phyloP scores from a whole-genome alignment of 2,888 invertebrate species.

The Meliscaeva auricollis region DNA sequence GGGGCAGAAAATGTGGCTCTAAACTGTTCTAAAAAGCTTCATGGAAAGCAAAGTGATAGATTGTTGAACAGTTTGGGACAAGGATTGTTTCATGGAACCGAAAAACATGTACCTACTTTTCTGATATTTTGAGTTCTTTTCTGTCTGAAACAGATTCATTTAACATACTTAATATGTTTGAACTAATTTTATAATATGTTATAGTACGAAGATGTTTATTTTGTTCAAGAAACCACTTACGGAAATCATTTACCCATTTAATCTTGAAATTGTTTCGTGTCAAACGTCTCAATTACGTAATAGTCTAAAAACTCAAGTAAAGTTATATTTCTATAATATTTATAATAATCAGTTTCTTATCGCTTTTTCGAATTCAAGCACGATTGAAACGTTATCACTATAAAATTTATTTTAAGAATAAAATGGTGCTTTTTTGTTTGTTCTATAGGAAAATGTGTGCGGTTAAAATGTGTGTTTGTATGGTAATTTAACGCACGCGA shows the following conservation, averaged over 20 bases:
- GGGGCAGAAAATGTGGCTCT: no score
- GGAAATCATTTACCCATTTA: neutral
- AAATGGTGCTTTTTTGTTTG: neutral
- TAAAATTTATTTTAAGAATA: slow-evolving; percentile 48
- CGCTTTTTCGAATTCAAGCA: neutral
- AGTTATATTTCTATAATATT: neutral
- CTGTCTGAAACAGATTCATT: no score
- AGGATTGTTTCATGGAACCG: no score
- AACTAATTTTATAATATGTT: no score
- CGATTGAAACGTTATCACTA: neutral
- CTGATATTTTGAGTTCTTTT: no score
- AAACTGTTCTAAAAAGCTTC: no score
- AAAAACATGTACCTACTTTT: no score
- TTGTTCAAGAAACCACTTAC: neutral
- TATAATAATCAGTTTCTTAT: neutral
- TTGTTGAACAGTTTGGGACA: no score
- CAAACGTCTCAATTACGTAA: neutral
- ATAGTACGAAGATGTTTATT: no score
- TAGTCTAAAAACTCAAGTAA: neutral
- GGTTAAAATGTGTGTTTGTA: neutral
- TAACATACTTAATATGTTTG: no score
- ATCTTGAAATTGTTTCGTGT: neutral
- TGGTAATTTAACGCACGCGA: neutral
- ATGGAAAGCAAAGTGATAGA: no score
- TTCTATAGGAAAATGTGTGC: neutral